Conservation (phyloP, 2,888 invertebrate genomes). For the Polyommatus iphigenia region DNA sequence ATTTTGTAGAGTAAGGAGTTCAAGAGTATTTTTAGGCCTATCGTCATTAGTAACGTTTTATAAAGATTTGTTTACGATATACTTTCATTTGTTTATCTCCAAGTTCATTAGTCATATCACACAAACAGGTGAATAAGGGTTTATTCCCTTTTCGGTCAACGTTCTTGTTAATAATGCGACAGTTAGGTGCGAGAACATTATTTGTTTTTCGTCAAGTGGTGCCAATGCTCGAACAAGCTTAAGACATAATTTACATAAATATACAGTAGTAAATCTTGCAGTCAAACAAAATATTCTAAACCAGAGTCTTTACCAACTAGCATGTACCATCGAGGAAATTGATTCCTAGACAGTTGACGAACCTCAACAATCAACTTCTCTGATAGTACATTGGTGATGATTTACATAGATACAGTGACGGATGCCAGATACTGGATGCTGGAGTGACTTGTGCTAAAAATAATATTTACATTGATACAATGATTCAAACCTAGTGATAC, state of each 20-base stretch:
- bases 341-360: too few relatives aligned
- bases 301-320: too few relatives aligned
- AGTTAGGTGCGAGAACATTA: neutral
- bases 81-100: neutral
- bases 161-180: constrained; percentile 14
- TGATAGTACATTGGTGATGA: too few relatives aligned
- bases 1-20: too few relatives aligned
- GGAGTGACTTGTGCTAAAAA: too few relatives aligned
- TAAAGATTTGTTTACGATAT: neutral
- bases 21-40: neutral
- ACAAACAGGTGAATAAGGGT: neutral
- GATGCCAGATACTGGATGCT: too few relatives aligned
- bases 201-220: constrained; percentile 20
- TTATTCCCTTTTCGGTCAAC: constrained; percentile 23
- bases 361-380: too few relatives aligned
- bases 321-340: too few relatives aligned
- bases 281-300: neutral
- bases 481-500: too few relatives aligned
- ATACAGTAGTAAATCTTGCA: neutral
- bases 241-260: neutral
- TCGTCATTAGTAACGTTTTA: neutral
- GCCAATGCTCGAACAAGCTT: constrained; percentile 13
- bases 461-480: too few relatives aligned
- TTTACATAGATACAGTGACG: too few relatives aligned
- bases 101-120: neutral